Evolutionary conservation across 2,888 invertebrate species (phyloP).

Genomic region (Prosapia bicincta): DNA sequence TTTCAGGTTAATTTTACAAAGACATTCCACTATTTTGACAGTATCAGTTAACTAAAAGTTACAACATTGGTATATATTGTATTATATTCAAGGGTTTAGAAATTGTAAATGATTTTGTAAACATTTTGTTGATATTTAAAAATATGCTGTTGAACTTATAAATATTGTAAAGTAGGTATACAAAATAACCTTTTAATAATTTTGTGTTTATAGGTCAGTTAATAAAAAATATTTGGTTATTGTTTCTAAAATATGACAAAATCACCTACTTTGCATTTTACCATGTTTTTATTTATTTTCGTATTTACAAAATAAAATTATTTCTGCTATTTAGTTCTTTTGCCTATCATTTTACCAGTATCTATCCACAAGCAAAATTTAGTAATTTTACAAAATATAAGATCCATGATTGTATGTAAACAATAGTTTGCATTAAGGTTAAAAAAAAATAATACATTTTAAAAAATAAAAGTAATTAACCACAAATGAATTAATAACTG

Average conservation of each 20-base stretch:
- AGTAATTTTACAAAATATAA: no score
- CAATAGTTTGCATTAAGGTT: no score
- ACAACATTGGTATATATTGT: neutral
- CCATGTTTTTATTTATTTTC: neutral
- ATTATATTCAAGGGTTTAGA: neutral
- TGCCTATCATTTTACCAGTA: no score
- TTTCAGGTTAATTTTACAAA: neutral
- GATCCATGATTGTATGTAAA: no score
- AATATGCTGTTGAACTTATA: neutral
- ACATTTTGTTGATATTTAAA: neutral
- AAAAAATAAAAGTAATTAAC: no score
- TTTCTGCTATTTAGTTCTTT: neutral
- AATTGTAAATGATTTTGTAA: neutral
- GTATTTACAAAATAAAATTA: neutral
- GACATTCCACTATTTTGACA: neutral
- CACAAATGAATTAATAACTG: no score
- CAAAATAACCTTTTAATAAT: neutral
- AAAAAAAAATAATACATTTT: no score
- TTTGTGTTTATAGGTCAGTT: no score
- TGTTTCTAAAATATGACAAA: neutral
- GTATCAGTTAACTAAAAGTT: neutral
- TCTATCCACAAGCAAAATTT: no score
- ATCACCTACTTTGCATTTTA: neutral
- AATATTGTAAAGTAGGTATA: neutral
- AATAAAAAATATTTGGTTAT: neutral